phyloP scores from a whole-genome alignment of 2,113 vertebrate genomes.

The Scalopus aquaticus region DNA sequence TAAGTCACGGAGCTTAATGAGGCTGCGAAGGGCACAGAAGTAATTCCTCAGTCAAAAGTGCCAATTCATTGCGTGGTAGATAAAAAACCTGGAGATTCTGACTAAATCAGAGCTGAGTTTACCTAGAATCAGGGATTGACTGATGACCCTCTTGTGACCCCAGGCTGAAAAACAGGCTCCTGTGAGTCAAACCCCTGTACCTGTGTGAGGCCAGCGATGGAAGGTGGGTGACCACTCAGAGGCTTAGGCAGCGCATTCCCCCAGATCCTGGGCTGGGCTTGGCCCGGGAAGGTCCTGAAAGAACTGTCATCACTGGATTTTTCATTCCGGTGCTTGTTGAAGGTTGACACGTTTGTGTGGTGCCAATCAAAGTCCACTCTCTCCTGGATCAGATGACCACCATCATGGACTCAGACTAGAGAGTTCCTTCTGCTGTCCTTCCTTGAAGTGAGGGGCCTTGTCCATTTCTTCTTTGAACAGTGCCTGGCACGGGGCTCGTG shows the following conservation, averaged over 20 bases:
- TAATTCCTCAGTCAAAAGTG: slow-evolving; percentile 48
- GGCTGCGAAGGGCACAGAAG: slow-evolving; percentile 41
- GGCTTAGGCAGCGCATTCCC: not conserved
- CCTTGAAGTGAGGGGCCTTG: not conserved
- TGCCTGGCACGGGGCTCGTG: not conserved
- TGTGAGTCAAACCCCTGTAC: not conserved
- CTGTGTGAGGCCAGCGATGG: not conserved
- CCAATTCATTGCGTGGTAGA: slow-evolving; percentile 59
- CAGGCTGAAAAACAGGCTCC: not conserved
- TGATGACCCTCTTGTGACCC: slow-evolving; percentile 54
- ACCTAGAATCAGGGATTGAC: not conserved
- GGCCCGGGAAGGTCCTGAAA: not conserved
- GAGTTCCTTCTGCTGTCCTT: not conserved
- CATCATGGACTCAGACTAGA: not conserved
- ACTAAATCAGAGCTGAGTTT: slow-evolving; percentile 51
- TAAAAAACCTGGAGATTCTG: slow-evolving; percentile 51
- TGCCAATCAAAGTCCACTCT: not conserved
- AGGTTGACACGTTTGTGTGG: not conserved
- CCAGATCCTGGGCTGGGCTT: not conserved
- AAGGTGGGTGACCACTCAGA: not conserved
- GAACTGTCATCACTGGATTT: not conserved
- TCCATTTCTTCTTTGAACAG: not conserved
- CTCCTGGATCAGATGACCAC: not conserved
- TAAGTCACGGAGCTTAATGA: slow-evolving; percentile 71
- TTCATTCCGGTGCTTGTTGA: not conserved